phyloP scores from a whole-genome alignment of 2,113 vertebrate species.

The Picathartes gymnocephalus region DNA sequence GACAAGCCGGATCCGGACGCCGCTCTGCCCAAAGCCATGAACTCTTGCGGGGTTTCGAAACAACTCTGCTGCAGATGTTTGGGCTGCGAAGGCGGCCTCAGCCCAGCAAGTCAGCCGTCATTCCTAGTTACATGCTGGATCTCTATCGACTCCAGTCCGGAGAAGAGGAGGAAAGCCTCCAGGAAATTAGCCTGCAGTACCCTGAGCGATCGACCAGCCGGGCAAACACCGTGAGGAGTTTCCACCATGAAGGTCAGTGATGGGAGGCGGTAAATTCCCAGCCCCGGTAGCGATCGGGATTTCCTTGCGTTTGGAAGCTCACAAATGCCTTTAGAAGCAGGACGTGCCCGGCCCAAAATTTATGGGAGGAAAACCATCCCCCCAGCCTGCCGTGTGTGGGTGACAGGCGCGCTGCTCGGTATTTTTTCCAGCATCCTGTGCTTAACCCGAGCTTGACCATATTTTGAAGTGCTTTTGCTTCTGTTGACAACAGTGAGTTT shows the following conservation, averaged over 20 bases:
- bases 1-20: slow-evolving; percentile 77
- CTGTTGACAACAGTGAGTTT: slow-evolving; percentile 24
- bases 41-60: slow-evolving; percentile 98
- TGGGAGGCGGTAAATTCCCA: slow-evolving; percentile 14
- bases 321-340: not conserved
- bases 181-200: slow-evolving; percentile 83
- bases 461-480: slow-evolving; percentile 34
- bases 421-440: not conserved
- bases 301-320: slow-evolving; percentile 5
- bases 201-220: slow-evolving; percentile 92
- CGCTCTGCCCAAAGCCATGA: slow-evolving; percentile 91
- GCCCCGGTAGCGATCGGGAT: not conserved
- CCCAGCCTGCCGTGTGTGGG: not conserved
- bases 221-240: slow-evolving; percentile 97
- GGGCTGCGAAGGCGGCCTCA: slow-evolving; percentile 92
- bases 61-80: slow-evolving; percentile 97
- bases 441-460: slow-evolving; percentile 3
- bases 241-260: slow-evolving; percentile 95
- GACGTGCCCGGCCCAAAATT: not conserved
- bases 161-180: slow-evolving; percentile 86
- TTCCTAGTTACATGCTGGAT: slow-evolving; percentile 95
- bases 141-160: slow-evolving; percentile 97
- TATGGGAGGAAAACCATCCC: not conserved
- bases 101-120: slow-evolving; percentile 85
- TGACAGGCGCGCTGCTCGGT: slow-evolving; percentile 7